Evolutionary conservation across 2,797 vertebrate species (phyloP), one percentile per base, ranked within the genome.

Genomic region (Neostethus bicornis): DNA sequence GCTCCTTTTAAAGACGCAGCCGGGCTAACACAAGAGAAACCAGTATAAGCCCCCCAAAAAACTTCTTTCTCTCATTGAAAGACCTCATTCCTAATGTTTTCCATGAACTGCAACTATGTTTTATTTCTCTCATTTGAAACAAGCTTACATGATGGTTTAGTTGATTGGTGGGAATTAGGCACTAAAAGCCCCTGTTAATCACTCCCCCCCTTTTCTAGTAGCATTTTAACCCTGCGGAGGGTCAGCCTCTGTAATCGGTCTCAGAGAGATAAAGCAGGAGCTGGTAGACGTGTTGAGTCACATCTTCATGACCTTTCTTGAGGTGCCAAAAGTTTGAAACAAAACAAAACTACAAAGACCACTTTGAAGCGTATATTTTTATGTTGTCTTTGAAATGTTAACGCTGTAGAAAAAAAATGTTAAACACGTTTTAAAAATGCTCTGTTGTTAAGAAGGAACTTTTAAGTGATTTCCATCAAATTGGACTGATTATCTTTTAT

Each of bases 1-100:
- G 75, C 58, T 61, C 51, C 48, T 20, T 51, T 47, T 50, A 62
- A 66, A 77, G 28, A 45, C 28, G 17, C 45, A 62, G 51, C 41
- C 53, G 11, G 47, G 43, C 51, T 67, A 44, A 60, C 51, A 54
- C 41, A 51, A 52, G 11, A 54, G 50, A n/a, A n/a, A n/a, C n/a
- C n/a, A n/a, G n/a, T n/a, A n/a, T n/a, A n/a, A n/a, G n/a, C n/a
- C n/a, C n/a, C n/a, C n/a, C n/a, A n/a, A n/a, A n/a, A n/a, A n/a
- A n/a, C n/a, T n/a, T n/a, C n/a, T n/a, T n/a, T n/a, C n/a, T n/a
- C n/a, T n/a, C n/a, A n/a, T n/a, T n/a, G n/a, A n/a, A n/a, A n/a
- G n/a, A n/a, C n/a, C n/a, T n/a, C n/a, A n/a, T n/a, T n/a, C n/a
- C n/a, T n/a, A n/a, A n/a, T n/a, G n/a, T n/a, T n/a, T n/a, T n/a